Conservation (phyloP, 2,113 vertebrate species). For the Ciconia stormi region DNA sequence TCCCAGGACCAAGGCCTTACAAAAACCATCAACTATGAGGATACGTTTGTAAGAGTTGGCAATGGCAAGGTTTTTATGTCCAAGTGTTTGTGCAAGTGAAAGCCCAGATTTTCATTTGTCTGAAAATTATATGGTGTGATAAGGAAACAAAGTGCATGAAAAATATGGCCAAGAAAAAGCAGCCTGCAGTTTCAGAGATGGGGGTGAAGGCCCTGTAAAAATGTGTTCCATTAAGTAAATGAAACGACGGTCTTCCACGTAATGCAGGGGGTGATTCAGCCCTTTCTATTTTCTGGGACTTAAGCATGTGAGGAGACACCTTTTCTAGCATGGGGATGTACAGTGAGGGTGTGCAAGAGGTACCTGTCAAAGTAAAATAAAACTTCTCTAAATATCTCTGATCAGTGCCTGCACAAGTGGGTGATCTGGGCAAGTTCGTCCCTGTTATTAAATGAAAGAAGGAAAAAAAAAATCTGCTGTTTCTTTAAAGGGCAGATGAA, state of each 20-base stretch:
- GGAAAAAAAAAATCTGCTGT: background rate
- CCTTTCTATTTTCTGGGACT: background rate
- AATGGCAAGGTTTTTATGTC: background rate
- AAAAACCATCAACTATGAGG: background rate
- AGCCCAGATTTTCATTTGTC: constrained; percentile 37
- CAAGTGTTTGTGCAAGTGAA: constrained; percentile 23
- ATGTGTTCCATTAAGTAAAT: constrained; percentile 41
- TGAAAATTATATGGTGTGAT: constrained; percentile 19
- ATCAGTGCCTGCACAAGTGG: too few relatives aligned
- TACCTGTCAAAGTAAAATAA: background rate
- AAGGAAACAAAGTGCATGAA: constrained; percentile 7
- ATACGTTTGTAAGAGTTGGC: background rate
- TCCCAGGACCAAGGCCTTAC: background rate
- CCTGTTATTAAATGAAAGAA: background rate
- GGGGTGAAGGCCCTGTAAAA: background rate
- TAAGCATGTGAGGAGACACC: background rate
- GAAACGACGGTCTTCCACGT: background rate
- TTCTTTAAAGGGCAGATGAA: background rate
- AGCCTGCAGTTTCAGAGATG: background rate
- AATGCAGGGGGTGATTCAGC: background rate
- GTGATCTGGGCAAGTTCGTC: background rate
- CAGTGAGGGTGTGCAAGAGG: background rate
- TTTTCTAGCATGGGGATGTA: background rate
- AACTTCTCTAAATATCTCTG: background rate
- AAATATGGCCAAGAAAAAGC: background rate